Conservation (phyloP, 2,113 vertebrate species). For the Ptyas mucosa region DNA sequence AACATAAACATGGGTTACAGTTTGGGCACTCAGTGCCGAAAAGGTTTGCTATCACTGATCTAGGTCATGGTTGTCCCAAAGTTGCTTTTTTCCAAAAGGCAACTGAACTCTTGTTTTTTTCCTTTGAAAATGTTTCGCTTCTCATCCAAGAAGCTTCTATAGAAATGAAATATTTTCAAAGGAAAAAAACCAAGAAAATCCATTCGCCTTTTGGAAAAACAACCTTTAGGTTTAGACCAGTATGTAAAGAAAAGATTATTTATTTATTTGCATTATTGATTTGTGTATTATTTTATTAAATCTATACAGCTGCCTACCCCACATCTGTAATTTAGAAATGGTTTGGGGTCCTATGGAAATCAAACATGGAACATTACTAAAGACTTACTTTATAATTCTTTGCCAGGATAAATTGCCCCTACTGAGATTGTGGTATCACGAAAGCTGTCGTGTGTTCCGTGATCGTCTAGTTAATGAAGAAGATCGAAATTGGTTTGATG, state of each 20-base stretch:
- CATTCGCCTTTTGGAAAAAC: background rate
- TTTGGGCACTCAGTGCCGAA: too few relatives aligned
- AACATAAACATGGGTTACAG: too few relatives aligned
- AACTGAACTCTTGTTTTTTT: background rate
- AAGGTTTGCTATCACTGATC: too few relatives aligned
- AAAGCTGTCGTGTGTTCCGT: conserved; percentile 86
- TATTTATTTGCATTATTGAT: background rate
- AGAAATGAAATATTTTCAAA: background rate
- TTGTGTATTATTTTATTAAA: background rate
- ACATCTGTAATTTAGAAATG: background rate
- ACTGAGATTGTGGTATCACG: conserved; percentile 87
- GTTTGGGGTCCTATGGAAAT: background rate
- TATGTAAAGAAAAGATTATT: background rate
- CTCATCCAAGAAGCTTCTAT: background rate
- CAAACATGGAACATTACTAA: conserved; percentile 19
- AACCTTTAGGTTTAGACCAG: background rate
- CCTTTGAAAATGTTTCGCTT: background rate
- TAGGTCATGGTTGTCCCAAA: too few relatives aligned
- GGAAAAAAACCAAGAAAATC: background rate
- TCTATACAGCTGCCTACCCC: background rate
- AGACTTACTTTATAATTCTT: conserved; percentile 4
- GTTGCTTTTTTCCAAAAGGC: background rate
- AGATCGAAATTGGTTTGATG: conserved; percentile 82
- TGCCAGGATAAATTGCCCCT: conserved; percentile 76
- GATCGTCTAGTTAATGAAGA: conserved; percentile 83